phyloP scores from a whole-genome alignment of 2,113 vertebrate genomes.

The Peucedramus taeniatus region DNA sequence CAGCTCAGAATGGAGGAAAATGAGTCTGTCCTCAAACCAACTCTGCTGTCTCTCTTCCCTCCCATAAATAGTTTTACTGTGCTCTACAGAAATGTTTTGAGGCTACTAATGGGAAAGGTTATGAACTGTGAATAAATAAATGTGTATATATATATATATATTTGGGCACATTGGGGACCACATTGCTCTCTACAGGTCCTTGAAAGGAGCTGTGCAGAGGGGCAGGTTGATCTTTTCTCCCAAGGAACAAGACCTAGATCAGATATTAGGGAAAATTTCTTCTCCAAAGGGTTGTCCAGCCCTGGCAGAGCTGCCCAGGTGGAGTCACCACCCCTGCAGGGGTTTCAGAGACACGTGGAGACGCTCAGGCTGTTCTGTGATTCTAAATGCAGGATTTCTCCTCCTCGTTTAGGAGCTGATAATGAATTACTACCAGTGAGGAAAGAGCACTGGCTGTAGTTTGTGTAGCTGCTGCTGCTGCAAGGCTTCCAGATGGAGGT shows the following conservation, averaged over 20 bases:
- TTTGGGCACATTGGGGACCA: not conserved
- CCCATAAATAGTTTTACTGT: not conserved
- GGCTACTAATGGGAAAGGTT: not conserved
- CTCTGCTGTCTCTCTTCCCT: not conserved
- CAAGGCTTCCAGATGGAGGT: accelerated
- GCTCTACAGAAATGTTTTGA: not conserved
- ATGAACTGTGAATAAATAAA: not conserved
- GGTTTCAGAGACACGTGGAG: no score
- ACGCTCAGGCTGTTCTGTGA: not conserved
- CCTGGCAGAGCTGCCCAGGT: not conserved
- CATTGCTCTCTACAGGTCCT: not conserved
- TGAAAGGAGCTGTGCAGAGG: not conserved
- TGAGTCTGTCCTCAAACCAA: not conserved
- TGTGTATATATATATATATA: no score
- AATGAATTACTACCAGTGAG: not conserved
- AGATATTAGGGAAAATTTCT: not conserved
- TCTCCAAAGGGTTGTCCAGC: not conserved
- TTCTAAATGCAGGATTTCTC: not conserved
- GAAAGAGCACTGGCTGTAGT: accelerated
- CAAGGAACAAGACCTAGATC: not conserved
- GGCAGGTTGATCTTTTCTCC: not conserved
- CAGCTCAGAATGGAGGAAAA: not conserved
- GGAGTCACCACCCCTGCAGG: not conserved
- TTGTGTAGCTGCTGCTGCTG: not conserved
- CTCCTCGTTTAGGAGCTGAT: not conserved